A percentile compares a stretch with the other conserved stretches of the same genome.
Conservation (phyloP, 2,113 vertebrate genomes). For the Regulus satrapa region DNA sequence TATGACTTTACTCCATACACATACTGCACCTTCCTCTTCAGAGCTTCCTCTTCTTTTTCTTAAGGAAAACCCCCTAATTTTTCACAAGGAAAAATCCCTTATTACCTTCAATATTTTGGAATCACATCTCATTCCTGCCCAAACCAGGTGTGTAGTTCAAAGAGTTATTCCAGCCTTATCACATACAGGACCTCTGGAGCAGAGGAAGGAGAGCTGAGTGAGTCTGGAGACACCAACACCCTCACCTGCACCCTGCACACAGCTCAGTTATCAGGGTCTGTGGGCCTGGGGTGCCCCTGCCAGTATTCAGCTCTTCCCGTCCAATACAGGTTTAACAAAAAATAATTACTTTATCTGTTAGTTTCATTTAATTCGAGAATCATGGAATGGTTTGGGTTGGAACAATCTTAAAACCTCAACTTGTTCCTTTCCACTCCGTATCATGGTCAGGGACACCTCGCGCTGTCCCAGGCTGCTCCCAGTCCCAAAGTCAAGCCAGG, state of each 20-base stretch:
- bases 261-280: rapidly evolving
- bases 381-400: background rate
- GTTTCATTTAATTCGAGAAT: background rate
- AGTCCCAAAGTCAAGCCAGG: rapidly evolving
- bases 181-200: background rate
- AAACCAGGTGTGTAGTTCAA: background rate
- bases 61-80: background rate
- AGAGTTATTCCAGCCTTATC: background rate
- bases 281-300: background rate
- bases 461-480: background rate
- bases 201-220: background rate
- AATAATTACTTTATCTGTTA: background rate
- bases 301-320: background rate
- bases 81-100: background rate
- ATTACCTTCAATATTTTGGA: background rate
- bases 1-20: background rate
- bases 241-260: background rate
- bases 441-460: background rate
- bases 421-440: background rate
- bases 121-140: background rate
- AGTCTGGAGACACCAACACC: no score
- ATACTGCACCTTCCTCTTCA: background rate
- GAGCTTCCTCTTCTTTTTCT: no score
- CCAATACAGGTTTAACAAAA: background rate
- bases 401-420: background rate